A percentile compares a stretch with the other conserved stretches of the same genome.
Conservation (phyloP, 2,113 vertebrate genomes). For the Cardinalis cardinalis region DNA sequence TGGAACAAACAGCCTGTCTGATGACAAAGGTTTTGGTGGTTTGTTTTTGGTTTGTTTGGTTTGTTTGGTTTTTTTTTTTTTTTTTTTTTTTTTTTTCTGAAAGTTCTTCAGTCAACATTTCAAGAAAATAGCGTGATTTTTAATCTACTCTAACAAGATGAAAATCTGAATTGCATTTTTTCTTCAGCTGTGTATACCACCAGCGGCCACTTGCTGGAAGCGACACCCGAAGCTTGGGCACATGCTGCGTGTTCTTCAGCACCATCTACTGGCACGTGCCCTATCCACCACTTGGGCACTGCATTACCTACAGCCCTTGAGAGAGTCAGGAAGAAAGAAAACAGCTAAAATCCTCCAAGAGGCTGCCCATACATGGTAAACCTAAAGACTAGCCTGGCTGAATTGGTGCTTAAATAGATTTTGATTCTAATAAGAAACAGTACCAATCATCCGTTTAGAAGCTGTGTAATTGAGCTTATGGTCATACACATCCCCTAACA, state of each 20-base stretch:
- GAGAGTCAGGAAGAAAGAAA: not conserved
- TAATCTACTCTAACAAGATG: not conserved
- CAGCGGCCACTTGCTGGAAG: not conserved
- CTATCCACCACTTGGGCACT: not conserved
- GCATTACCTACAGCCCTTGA: not conserved
- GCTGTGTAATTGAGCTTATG: not conserved
- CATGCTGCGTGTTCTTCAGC: not conserved
- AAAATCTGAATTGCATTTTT: not conserved
- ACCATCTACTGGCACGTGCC: conserved; percentile 26
- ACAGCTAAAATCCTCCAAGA: not conserved
- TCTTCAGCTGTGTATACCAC: not conserved
- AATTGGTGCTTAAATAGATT: not conserved
- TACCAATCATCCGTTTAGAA: not conserved
- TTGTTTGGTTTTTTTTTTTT: too few species aligned
- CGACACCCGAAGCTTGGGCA: not conserved
- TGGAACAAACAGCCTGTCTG: not conserved
- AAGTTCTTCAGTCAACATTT: not conserved
- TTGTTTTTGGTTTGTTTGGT: too few species aligned
- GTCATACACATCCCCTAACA: not conserved
- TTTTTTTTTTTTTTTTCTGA: not conserved
- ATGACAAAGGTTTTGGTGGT: not conserved
- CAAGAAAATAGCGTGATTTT: not conserved
- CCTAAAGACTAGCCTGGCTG: not conserved
- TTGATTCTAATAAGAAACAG: not conserved
- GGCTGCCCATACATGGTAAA: not conserved